Evolutionary conservation across 2,797 vertebrate species (phyloP), one percentile per base, ranked within the genome.

Genomic region (Xerus rutilus): DNA sequence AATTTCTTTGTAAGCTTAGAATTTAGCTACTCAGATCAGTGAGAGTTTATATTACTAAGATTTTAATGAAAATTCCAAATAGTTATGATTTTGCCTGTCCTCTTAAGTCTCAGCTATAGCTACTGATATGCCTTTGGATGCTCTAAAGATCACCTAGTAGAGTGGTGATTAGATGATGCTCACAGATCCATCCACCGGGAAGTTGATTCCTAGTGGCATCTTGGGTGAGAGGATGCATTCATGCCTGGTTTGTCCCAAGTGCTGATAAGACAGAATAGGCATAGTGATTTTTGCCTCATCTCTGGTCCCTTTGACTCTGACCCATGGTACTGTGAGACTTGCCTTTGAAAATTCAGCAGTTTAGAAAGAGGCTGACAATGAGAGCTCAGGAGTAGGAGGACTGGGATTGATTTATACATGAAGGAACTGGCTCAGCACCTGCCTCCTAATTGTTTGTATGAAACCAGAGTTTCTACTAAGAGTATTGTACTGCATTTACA

Each of bases 371-470:
- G 4, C 95, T 59, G 84, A 0, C 3, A 39, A 57, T 79, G 70
- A 74, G 65, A 57, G 21, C 20, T 54, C 20, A 30, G 14, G 47
- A 25, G 7, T 1, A 12, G 21, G 64, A 77, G 62, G 45, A 47
- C 47, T 23, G 35, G 17, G 0, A 12, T 0, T 0, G 20, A 13
- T 30, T 64, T 76, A 4, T 5, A 35, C 45, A 35, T 67, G 9
- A 43, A 78, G 28, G 43, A 78, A 77, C 32, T 43, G 45, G 47
- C 65, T 45, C 12, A 1, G 64, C 2, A 0, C 32, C 93, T 95
- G 32, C 0, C 25, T 62, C 21, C 20, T 7, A 39, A 20, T 4
- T 92, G 28, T 65, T 45, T 70, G 8, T 43, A 77, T 0, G 30
- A 35, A 86, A 28, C 59, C 30, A 45, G 0, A 62, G 14, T 86